phyloP scores from a whole-genome alignment of 2,797 vertebrate species.

The Crocidura indochinensis region DNA sequence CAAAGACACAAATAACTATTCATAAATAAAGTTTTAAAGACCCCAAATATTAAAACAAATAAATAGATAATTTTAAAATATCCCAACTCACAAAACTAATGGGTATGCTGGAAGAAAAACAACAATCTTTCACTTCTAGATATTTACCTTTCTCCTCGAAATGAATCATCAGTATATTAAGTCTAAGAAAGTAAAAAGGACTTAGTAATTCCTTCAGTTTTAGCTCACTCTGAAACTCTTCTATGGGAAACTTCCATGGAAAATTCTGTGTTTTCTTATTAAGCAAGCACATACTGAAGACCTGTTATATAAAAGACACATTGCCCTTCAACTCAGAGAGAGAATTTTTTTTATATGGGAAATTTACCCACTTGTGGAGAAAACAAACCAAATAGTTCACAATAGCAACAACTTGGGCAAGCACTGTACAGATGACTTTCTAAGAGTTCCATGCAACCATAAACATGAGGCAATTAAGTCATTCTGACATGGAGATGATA shows the following conservation, averaged over 20 bases:
- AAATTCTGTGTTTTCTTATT: slow-evolving; percentile 39
- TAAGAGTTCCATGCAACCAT: neutral
- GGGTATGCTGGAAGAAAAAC: neutral
- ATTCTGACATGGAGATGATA: neutral
- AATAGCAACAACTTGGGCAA: neutral
- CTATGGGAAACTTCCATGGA: slow-evolving; percentile 3
- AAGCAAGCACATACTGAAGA: neutral
- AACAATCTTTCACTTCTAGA: neutral
- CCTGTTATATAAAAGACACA: neutral
- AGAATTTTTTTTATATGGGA: slow-evolving; percentile 1
- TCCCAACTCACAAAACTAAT: slow-evolving; percentile 10
- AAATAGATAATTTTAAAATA: neutral
- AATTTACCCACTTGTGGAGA: neutral
- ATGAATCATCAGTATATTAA: neutral
- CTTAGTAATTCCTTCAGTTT: slow-evolving; percentile 1
- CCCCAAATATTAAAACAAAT: neutral
- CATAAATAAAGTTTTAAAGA: slow-evolving; percentile 11
- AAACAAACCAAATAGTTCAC: neutral
- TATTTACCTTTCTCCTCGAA: neutral
- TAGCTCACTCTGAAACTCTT: neutral
- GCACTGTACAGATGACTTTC: neutral
- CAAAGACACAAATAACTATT: neutral
- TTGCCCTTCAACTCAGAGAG: slow-evolving; percentile 9
- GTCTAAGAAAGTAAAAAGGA: slow-evolving; percentile 52
- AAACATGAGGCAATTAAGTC: neutral